A percentile compares a stretch with the other conserved stretches of the same genome.
Conservation (phyloP, 2,888 invertebrate species). For the Lampropteryx suffumata region DNA sequence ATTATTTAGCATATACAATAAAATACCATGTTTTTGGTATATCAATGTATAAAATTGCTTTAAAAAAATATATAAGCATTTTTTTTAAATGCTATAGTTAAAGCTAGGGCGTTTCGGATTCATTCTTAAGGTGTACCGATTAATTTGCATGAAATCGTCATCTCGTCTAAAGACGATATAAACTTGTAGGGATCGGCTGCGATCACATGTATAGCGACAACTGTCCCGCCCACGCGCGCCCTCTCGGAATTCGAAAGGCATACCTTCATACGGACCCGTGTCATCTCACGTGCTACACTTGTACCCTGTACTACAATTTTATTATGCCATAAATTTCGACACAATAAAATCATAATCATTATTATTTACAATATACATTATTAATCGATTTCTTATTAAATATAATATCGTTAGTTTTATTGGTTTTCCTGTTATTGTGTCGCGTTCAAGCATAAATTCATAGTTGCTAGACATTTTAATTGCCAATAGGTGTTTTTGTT, state of each 20-base stretch:
- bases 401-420: constrained; percentile 29
- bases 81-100: no score
- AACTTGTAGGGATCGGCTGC: constrained; percentile 24
- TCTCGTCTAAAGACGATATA: constrained; percentile 21
- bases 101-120: not conserved
- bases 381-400: constrained; percentile 32
- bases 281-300: constrained; percentile 30
- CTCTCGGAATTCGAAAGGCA: constrained; percentile 80
- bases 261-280: constrained; percentile 35
- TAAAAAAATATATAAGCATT: not conserved
- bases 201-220: constrained; percentile 45
- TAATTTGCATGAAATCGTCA: constrained; percentile 21
- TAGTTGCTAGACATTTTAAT: constrained; percentile 22
- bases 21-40: no score
- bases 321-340: constrained; percentile 33
- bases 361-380: constrained; percentile 28
- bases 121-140: constrained; percentile 4
- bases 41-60: no score
- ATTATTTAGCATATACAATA: no score
- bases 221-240: constrained; percentile 65
- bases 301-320: constrained; percentile 30
- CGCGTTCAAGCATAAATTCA: constrained; percentile 19
- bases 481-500: constrained; percentile 20
- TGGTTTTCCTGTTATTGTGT: constrained; percentile 31
- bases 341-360: constrained; percentile 34